Base-by-base conservation (phyloP, 1,140 invertebrate species). In the Homarus americanus region DNA sequence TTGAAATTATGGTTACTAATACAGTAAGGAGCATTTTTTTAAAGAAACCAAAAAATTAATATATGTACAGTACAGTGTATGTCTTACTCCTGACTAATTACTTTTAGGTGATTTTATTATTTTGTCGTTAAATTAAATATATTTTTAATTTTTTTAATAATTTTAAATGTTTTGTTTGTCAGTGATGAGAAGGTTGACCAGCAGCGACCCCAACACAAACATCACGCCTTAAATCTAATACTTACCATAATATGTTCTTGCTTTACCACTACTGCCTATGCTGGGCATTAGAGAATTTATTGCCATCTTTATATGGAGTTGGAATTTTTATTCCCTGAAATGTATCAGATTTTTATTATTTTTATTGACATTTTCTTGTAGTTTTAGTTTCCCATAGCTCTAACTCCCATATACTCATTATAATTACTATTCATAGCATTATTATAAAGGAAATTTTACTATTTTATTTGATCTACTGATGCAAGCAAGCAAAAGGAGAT, bases 401-500 rank as follows among this genome's bases (percentile, higher is more conserved):
- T 88, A 79, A 88, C 86, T 80, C 53, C 76, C 88, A 90, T 90
- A 90, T 90, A 90, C 88, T 90, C 88, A 90, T 90, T 90, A 90
- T 90, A 78, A 63, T 90, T 82, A 82, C 79, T 84, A 90, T 90
- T 75, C 80, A 84, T 90, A 90, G 78, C 76, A 69, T 83, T 90
- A 90, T 90, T 53, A 76, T 88, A 66, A 82, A 82, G 58, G 53
- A 88, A 66, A 82, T 69, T 38, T 58, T 72, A 40, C 53, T 76
- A 75, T 90, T 76, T 84, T 83, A 90, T 90, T 90, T 90, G 34
- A 90, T 90, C 44, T 82, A 75, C 73, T 90, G 79, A 90, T 78
- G 88, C 80, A 90, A 90, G 44, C 78, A 88, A 53, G 88, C 82
- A 90, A 90, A 90, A 76, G 88, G 72, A 82, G 72, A 83, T 83